These are phyloP conservation scores for Lomographa bimaculata DNA, from an alignment of 2,888 invertebrate genomes.

Conservation along the genomic window DNA sequence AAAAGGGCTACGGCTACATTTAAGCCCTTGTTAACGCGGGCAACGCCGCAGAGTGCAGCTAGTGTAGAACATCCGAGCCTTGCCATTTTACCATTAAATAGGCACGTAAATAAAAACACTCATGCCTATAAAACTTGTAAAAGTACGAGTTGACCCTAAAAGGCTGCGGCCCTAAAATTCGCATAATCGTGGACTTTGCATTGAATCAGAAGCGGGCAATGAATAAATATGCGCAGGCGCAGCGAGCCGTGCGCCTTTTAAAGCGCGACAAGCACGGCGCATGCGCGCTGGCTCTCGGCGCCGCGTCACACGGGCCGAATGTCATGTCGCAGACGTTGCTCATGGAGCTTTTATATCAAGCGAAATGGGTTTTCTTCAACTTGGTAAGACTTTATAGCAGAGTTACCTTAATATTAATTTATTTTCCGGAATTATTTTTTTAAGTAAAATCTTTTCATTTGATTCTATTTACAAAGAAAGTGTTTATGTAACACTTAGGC, in stretches of 20 bases:
- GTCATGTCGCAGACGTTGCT: slow-evolving; percentile 39
- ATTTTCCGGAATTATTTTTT: too few species aligned
- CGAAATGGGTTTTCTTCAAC: too few species aligned
- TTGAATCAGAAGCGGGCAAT: slow-evolving; percentile 56
- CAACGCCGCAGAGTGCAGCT: too few species aligned
- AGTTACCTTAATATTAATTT: too few species aligned
- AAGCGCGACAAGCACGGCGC: slow-evolving; percentile 51
- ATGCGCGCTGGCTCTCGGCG: slow-evolving; percentile 45
- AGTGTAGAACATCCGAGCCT: too few species aligned
- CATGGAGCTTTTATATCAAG: slow-evolving; percentile 22
- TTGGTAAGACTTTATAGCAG: too few species aligned
- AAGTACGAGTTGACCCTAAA: slow-evolving; percentile 37
- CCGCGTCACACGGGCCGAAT: slow-evolving; percentile 51
- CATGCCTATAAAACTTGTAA: slow-evolving; percentile 23
- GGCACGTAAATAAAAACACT: slow-evolving; percentile 16
- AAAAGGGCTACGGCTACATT: too few species aligned
- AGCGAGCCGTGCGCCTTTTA: slow-evolving; percentile 53
- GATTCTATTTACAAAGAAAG: too few species aligned
- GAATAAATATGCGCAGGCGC: slow-evolving; percentile 65
- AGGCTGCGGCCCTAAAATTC: slow-evolving; percentile 44
- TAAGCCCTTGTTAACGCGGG: too few species aligned
- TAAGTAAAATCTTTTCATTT: too few species aligned
- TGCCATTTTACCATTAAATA: slow-evolving; percentile 22
- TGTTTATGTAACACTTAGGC: too few species aligned
- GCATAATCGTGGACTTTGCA: slow-evolving; percentile 51